Evolutionary conservation across 2,888 invertebrate genomes (phyloP), one percentile per base, ranked within the genome.

Genomic region (Scaptomyza cyrtandrae): DNA sequence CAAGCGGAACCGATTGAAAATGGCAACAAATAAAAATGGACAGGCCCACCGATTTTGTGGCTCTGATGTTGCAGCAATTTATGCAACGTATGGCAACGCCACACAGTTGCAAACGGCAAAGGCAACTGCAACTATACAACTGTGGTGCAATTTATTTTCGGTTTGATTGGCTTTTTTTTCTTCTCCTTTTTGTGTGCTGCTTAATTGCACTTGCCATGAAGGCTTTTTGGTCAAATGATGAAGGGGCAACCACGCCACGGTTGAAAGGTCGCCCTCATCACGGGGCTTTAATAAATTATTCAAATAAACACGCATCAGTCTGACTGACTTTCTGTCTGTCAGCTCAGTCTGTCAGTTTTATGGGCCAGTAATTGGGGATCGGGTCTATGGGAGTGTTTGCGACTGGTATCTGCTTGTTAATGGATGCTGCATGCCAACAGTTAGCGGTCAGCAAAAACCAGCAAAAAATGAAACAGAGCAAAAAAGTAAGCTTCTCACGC

Each of bases 251-350:
- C 16, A 43, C 45, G 37, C 50, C 69, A 61, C 60, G 72, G 85
- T 67, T 82, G 82, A 80, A 85, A 88, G 77, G 82, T 76, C 73
- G 80, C 79, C 80, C 89, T 84, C 83, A 80, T 89, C 91, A 90
- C 81, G 79, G 80, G 85, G 75, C 80, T 83, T 86, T 89, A 90
- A 88, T 90, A 89, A 88, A 89, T 88, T 90, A 91, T 90, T 90
- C 86, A 90, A 91, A 91, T 90, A 90, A 91, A 90, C 90, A 89
- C 87, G 75, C 88, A 62, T 75, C 75, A 76, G 70, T 62, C 64
- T 45, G 48, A 46, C 57, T 27, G 62, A 14, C 78, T 29, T 24
- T 39, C 52, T 9, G 33, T 33, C 33, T 9, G 33, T 33, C 10
- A n/a, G 52, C 39, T 33, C 10, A n/a, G 52, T 52, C 63, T 29